Percentiles rank a stretch among this genome's conserved stretches.
phyloP scores from a whole-genome alignment of 1,140 invertebrate genomes.

The Drosophila repleta region DNA sequence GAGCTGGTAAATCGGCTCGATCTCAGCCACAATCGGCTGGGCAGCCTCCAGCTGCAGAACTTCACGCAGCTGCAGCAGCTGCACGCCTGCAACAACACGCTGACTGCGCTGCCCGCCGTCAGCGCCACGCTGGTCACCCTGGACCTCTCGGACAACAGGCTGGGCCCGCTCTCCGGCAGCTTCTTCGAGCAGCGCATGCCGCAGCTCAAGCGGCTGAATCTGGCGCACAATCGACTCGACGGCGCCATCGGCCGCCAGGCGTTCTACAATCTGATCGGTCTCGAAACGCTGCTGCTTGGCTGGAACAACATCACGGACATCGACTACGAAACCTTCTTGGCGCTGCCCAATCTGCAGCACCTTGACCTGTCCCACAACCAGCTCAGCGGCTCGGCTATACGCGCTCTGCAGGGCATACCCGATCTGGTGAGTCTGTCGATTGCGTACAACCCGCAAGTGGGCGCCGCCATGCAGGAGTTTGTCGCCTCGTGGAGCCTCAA shows the following conservation, averaged over 20 bases:
- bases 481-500: slow-evolving; percentile 84
- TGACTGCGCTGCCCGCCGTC: slow-evolving; percentile 46
- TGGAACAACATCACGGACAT: slow-evolving; percentile 85
- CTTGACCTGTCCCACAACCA: slow-evolving; percentile 92
- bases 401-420: slow-evolving; percentile 89
- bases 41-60: slow-evolving; percentile 38
- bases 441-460: slow-evolving; percentile 88
- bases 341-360: slow-evolving; percentile 90
- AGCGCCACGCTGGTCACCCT: slow-evolving; percentile 71
- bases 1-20: slow-evolving; percentile 55
- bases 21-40: slow-evolving; percentile 57
- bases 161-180: slow-evolving; percentile 71
- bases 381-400: slow-evolving; percentile 88
- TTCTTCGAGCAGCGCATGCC: slow-evolving; percentile 67
- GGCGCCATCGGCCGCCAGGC: slow-evolving; percentile 78
- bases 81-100: slow-evolving; percentile 59
- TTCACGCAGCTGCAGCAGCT: slow-evolving; percentile 59
- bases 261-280: slow-evolving; percentile 71
- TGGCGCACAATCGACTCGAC: slow-evolving; percentile 85
- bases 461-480: slow-evolving; percentile 82
- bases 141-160: slow-evolving; percentile 85
- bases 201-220: slow-evolving; percentile 86
- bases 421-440: slow-evolving; percentile 91
- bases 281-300: slow-evolving; percentile 85
- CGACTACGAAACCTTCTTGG: slow-evolving; percentile 85